phyloP scores from a whole-genome alignment of 2,888 invertebrate species.

The Acrobasis suavella region DNA sequence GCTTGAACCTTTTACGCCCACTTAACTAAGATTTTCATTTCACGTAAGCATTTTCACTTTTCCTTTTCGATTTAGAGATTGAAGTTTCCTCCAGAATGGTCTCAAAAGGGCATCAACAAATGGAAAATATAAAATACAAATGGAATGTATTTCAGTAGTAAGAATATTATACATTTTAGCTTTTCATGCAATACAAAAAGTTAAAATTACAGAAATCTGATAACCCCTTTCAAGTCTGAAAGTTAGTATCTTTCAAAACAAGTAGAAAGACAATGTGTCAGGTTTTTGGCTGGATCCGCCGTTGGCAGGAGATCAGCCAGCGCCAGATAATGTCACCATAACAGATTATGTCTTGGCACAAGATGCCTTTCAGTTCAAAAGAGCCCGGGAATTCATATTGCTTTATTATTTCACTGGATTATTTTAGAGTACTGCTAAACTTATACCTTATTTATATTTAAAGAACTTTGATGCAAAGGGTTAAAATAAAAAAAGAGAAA shows the following conservation, averaged over 20 bases:
- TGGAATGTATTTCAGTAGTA: too few species aligned
- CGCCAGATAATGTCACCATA: constrained; percentile 77
- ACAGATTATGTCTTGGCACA: constrained; percentile 80
- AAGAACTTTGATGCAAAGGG: too few species aligned
- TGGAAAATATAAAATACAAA: too few species aligned
- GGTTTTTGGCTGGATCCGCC: constrained; percentile 62
- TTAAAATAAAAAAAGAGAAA: too few species aligned
- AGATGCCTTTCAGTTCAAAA: constrained; percentile 56
- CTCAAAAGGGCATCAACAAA: too few species aligned
- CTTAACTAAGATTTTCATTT: neutral
- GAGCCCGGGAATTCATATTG: constrained; percentile 61
- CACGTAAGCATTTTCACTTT: neutral
- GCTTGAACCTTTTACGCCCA: neutral
- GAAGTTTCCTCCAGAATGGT: neutral
- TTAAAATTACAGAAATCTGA: neutral
- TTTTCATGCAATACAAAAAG: neutral
- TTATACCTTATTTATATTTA: too few species aligned
- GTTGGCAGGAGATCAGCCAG: constrained; percentile 63
- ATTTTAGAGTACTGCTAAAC: neutral
- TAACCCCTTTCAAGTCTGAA: constrained; percentile 1
- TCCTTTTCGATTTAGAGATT: neutral
- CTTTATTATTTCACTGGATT: constrained; percentile 43
- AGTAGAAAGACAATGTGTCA: constrained; percentile 57
- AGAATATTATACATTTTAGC: too few species aligned
- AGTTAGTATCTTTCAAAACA: constrained; percentile 20